Evolutionary conservation across 2,797 vertebrate species (phyloP).

Genomic region (Decapterus maruadsi): DNA sequence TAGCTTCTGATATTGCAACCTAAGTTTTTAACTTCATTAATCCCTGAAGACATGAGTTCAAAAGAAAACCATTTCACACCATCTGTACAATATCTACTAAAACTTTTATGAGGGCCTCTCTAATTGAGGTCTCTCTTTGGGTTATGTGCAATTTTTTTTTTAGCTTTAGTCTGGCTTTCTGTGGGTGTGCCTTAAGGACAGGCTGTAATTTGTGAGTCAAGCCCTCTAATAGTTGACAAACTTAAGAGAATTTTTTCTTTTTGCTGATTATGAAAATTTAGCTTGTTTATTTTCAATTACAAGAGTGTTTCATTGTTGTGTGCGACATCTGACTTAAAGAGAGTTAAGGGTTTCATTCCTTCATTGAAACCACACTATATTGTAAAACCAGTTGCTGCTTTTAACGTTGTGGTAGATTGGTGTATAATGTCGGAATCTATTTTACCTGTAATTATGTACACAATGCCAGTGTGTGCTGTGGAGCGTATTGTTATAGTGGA

Average conservation of each 20-base stretch:
- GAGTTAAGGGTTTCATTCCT: not conserved
- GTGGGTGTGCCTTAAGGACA: not conserved
- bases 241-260: not conserved
- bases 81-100: not conserved
- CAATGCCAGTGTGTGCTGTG: constrained; percentile 23
- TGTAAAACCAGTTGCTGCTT: not conserved
- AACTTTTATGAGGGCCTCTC: not conserved
- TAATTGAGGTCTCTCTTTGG: constrained; percentile 47
- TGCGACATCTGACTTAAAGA: not conserved
- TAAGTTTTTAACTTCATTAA: constrained; percentile 27
- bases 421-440: constrained; percentile 27
- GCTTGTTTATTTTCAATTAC: not conserved
- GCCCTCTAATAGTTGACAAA: constrained; percentile 38
- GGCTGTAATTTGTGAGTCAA: constrained; percentile 55
- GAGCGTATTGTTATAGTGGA: constrained; percentile 53
- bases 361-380: constrained; percentile 14
- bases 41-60: constrained; percentile 48
- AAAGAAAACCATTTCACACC: constrained; percentile 30
- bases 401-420: not conserved
- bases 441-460: constrained; percentile 42
- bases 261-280: not conserved
- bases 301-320: constrained; percentile 2
- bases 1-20: constrained; percentile 9
- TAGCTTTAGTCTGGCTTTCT: constrained; percentile 19
- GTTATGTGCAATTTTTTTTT: constrained; percentile 29